phyloP scores from a whole-genome alignment of 2,113 vertebrate genomes.

The Macquaria ambigua region DNA sequence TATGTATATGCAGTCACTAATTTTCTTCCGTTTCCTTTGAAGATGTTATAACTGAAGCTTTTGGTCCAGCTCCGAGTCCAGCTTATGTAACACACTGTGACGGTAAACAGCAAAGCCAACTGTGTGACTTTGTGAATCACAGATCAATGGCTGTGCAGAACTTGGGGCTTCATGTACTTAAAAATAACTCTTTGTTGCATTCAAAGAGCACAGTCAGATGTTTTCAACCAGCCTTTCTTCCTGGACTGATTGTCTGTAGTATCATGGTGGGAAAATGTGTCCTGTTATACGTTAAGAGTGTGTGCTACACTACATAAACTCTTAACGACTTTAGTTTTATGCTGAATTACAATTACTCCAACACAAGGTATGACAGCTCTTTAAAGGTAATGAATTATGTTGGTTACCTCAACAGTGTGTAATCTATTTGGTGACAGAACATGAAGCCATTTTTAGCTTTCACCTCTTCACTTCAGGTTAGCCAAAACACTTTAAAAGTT shows the following conservation, averaged over 20 bases:
- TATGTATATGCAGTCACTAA: constrained; percentile 18
- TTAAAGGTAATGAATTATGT: background rate
- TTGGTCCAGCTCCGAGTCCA: constrained; percentile 1
- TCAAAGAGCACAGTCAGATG: background rate
- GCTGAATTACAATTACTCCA: background rate
- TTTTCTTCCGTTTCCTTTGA: constrained; percentile 15
- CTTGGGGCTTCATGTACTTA: constrained; percentile 8
- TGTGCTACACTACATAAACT: background rate
- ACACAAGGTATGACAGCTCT: background rate
- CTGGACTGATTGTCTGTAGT: background rate
- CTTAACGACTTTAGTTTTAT: background rate
- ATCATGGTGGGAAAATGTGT: background rate
- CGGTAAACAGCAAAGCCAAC: background rate
- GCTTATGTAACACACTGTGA: constrained; percentile 28
- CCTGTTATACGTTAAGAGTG: background rate
- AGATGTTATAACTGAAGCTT: constrained; percentile 11
- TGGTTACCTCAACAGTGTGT: background rate
- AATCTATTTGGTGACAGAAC: background rate
- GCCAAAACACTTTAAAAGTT: too few relatives aligned
- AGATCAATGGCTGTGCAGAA: constrained; percentile 12
- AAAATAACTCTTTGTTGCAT: constrained; percentile 21
- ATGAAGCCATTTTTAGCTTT: constrained; percentile 20
- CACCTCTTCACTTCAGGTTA: background rate
- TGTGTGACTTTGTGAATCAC: constrained; percentile 7
- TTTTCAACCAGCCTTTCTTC: background rate